Percentiles rank a stretch among this genome's conserved stretches.
Conservation (phyloP, 2,113 vertebrate species). For the Platysteira castanea region DNA sequence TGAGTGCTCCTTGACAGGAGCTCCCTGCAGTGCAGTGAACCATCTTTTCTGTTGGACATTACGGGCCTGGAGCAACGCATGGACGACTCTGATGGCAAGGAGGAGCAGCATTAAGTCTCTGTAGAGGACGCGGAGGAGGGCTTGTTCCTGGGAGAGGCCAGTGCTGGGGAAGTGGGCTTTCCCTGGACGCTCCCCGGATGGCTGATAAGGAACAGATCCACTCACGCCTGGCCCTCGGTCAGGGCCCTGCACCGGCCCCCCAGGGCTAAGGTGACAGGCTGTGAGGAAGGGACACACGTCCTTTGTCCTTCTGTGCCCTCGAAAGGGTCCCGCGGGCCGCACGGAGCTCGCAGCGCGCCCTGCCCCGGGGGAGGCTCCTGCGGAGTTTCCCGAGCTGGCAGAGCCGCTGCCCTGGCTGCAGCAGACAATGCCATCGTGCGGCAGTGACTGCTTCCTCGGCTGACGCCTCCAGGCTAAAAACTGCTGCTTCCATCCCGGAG, state of each 20-base stretch:
- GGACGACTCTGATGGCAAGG: too few species aligned
- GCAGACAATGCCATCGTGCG: neutral
- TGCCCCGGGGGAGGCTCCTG: neutral
- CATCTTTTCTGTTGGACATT: neutral
- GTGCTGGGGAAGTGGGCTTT: too few species aligned
- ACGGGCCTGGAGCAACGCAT: too few species aligned
- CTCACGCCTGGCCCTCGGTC: neutral
- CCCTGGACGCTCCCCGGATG: neutral
- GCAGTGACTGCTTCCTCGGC: fast-evolving
- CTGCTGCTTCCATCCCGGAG: neutral
- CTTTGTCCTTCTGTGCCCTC: neutral
- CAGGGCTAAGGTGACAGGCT: neutral
- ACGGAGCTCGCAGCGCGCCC: fast-evolving
- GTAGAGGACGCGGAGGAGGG: too few species aligned
- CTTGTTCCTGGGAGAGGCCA: too few species aligned
- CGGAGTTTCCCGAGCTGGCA: neutral
- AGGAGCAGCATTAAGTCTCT: too few species aligned
- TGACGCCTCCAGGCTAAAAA: fast-evolving
- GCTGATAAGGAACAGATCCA: neutral
- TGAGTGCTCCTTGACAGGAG: neutral
- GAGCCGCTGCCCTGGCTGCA: neutral
- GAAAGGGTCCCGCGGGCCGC: neutral
- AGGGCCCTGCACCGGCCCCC: too few species aligned
- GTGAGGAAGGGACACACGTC: fast-evolving
- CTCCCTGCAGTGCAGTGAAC: neutral